Percentiles rank a stretch among this genome's conserved stretches.
Conservation (phyloP, 2,797 vertebrate species). For the Peromyscus eremicus region DNA sequence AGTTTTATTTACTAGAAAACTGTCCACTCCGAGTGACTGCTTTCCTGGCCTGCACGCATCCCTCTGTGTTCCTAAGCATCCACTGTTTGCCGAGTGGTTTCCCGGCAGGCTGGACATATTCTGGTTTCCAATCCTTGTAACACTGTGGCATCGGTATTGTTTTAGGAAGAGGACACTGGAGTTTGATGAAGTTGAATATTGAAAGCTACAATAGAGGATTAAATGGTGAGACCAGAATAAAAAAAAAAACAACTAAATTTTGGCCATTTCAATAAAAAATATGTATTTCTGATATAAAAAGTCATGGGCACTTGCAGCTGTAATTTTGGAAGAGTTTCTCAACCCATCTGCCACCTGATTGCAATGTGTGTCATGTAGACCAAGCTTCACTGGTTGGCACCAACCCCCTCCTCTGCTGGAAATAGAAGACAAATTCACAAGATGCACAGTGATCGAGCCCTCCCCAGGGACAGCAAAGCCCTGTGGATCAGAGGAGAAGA, state of each 20-base stretch:
- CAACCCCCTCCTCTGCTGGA: neutral
- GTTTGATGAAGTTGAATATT: neutral
- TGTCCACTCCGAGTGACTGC: neutral
- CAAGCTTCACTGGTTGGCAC: neutral
- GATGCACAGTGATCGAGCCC: too few species aligned
- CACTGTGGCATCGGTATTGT: neutral
- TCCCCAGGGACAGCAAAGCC: neutral
- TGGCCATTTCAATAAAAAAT: conserved; percentile 1
- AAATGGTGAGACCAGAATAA: neutral
- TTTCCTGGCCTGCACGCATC: neutral
- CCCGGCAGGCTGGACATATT: neutral
- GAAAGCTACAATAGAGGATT: neutral
- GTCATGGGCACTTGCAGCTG: neutral
- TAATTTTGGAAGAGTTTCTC: neutral
- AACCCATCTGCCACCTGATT: neutral
- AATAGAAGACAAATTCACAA: neutral
- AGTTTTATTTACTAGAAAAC: conserved; percentile 25
- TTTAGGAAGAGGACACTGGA: neutral
- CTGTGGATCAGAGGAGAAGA: neutral
- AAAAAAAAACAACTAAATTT: neutral
- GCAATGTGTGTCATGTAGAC: neutral
- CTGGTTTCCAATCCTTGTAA: conserved; percentile 5
- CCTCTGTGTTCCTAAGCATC: neutral
- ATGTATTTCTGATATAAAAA: conserved; percentile 9
- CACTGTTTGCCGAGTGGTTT: neutral